Evolutionary conservation across 2,797 vertebrate genomes (phyloP).

Genomic region (Alca torda): DNA sequence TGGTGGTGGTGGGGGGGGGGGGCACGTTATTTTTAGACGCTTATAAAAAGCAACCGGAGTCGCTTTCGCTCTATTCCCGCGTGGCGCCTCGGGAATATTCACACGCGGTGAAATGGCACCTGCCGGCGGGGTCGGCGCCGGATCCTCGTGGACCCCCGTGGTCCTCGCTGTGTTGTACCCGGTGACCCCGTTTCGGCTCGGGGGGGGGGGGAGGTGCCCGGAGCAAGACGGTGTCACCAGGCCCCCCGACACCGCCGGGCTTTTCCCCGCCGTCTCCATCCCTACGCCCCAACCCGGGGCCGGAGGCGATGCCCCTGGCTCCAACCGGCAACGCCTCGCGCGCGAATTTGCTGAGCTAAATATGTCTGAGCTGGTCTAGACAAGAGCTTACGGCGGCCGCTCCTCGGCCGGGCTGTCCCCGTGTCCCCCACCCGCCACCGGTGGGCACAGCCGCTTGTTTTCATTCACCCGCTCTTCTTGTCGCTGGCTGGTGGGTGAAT

Average conservation of each 20-base stretch:
- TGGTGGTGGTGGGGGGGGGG: neutral
- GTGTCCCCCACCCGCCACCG: neutral
- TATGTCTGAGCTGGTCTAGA: neutral
- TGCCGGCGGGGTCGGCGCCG: neutral
- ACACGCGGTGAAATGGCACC: neutral
- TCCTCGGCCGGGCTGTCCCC: no score
- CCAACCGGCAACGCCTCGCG: neutral
- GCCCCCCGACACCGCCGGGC: accelerated
- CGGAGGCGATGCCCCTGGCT: neutral
- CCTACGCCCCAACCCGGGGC: accelerated
- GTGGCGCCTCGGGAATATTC: constrained; percentile 29
- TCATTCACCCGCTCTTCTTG: neutral
- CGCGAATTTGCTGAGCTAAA: constrained; percentile 16
- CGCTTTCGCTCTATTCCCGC: neutral
- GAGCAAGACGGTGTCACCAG: neutral
- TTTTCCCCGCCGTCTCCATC: neutral
- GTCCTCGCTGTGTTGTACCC: neutral
- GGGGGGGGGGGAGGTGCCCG: no score
- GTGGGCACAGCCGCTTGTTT: neutral
- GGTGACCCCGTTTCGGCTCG: accelerated
- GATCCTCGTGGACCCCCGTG: neutral
- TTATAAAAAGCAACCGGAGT: constrained; percentile 48
- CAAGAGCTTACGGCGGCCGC: neutral
- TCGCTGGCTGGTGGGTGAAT: neutral
- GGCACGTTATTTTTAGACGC: constrained; percentile 19